Evolutionary conservation across 2,797 vertebrate genomes (phyloP).

Genomic region (Phylloscopus collybita): DNA sequence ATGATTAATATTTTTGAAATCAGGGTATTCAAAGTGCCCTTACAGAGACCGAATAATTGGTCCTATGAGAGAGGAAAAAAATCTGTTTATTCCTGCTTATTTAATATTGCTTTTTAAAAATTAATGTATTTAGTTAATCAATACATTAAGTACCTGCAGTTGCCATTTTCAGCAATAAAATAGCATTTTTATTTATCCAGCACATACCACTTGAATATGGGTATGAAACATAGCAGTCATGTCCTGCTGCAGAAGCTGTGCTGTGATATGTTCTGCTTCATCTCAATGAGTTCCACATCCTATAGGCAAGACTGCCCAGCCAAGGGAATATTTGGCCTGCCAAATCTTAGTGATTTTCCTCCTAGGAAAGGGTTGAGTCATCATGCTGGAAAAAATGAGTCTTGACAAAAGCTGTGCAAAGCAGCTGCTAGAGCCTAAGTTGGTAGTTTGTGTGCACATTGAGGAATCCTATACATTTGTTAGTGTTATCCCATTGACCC

Average conservation of each 20-base stretch:
- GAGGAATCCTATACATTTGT: neutral
- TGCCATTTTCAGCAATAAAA: neutral
- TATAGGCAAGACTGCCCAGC: neutral
- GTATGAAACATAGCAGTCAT: neutral
- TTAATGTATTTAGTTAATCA: neutral
- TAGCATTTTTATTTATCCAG: neutral
- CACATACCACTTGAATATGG: neutral
- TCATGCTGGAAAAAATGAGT: neutral
- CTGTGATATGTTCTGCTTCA: neutral
- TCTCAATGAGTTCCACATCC: neutral
- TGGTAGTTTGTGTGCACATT: fast-evolving
- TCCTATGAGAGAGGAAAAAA: neutral
- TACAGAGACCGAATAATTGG: neutral
- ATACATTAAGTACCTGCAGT: neutral
- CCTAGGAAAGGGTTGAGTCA: neutral
- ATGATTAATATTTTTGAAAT: neutral
- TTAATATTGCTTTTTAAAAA: neutral
- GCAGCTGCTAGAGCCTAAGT: neutral
- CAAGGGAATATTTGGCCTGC: neutral
- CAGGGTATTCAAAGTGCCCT: neutral
- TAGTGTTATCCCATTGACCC: neutral
- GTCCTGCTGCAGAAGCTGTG: neutral
- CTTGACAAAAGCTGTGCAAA: neutral
- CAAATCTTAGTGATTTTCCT: conserved; percentile 12
- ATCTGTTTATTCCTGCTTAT: neutral